These are phyloP conservation scores for Leptogaster cylindrica DNA, from an alignment of 2,888 invertebrate species.

Conservation along the genomic window DNA sequence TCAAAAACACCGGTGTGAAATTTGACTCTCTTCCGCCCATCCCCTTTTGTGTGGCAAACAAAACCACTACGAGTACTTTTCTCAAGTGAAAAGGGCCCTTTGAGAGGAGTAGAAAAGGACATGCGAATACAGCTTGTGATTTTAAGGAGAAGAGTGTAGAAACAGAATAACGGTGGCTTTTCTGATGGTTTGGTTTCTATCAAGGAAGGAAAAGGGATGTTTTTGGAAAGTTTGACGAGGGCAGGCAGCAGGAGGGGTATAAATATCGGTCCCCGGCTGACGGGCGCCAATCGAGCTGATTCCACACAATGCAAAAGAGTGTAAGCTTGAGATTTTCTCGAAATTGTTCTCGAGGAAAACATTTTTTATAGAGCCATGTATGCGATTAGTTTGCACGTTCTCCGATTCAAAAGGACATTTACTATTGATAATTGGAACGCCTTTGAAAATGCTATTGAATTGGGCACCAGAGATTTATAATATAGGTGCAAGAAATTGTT, in stretches of 20 bases:
- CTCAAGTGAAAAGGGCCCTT: background rate
- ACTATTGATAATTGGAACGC: too few species aligned
- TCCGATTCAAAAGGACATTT: too few species aligned
- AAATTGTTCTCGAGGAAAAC: slow-evolving; percentile 5
- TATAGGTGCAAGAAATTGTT: too few species aligned
- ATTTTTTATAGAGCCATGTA: background rate
- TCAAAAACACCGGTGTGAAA: slow-evolving; percentile 1
- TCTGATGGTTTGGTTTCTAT: background rate
- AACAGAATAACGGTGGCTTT: too few species aligned
- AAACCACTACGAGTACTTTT: background rate
- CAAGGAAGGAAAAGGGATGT: slow-evolving; percentile 28
- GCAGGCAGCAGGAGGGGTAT: slow-evolving; percentile 23
- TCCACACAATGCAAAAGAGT: slow-evolving; percentile 6
- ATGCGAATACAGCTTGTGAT: background rate
- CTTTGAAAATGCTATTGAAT: too few species aligned
- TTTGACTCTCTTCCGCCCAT: slow-evolving; percentile 5
- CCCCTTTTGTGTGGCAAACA: background rate
- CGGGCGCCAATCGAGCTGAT: slow-evolving; percentile 62
- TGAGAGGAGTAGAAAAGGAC: background rate
- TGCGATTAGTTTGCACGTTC: too few species aligned
- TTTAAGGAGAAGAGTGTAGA: background rate
- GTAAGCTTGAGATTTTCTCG: background rate
- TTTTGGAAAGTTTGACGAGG: slow-evolving; percentile 6
- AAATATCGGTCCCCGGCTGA: slow-evolving; percentile 64
- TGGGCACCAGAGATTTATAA: too few species aligned